A percentile compares a stretch with the other conserved stretches of the same genome.
phyloP scores from a whole-genome alignment of 2,113 vertebrate species.

The Smithornis capensis region DNA sequence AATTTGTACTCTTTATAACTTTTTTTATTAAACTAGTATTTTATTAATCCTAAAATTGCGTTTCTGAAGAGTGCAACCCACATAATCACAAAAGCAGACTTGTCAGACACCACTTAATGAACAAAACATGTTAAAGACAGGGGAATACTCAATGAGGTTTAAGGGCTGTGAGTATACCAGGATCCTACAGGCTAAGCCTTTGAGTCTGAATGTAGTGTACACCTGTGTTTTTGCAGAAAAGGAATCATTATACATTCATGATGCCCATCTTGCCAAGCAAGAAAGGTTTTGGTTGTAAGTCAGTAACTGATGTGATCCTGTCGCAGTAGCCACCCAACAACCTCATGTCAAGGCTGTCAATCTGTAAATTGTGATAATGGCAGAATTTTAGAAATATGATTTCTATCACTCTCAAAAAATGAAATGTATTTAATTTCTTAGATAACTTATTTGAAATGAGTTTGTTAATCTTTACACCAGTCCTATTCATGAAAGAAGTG shows the following conservation, averaged over 20 bases:
- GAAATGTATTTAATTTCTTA: not conserved
- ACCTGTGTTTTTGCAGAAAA: not conserved
- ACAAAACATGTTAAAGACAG: not conserved
- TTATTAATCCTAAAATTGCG: not conserved
- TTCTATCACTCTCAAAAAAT: not conserved
- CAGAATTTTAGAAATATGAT: not conserved
- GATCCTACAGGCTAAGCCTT: not conserved
- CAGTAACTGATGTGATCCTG: not conserved
- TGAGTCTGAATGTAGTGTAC: not conserved
- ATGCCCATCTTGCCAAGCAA: not conserved
- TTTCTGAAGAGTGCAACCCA: not conserved
- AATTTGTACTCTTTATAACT: not conserved
- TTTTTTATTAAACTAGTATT: not conserved
- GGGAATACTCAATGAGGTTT: not conserved
- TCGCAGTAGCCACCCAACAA: not conserved
- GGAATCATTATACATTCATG: rapidly evolving
- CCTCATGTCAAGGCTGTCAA: not conserved
- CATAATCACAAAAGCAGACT: not conserved
- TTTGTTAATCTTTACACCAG: not conserved
- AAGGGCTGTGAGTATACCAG: rapidly evolving
- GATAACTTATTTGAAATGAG: not conserved
- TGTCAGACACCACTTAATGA: not conserved
- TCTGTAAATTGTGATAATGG: not conserved
- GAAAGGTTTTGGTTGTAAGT: not conserved
- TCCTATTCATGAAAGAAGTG: not conserved